Percentiles rank a stretch among this genome's conserved stretches.
These are phyloP conservation scores for Penelope pileata DNA, from an alignment of 2,113 vertebrate species.

Conservation along the genomic window DNA sequence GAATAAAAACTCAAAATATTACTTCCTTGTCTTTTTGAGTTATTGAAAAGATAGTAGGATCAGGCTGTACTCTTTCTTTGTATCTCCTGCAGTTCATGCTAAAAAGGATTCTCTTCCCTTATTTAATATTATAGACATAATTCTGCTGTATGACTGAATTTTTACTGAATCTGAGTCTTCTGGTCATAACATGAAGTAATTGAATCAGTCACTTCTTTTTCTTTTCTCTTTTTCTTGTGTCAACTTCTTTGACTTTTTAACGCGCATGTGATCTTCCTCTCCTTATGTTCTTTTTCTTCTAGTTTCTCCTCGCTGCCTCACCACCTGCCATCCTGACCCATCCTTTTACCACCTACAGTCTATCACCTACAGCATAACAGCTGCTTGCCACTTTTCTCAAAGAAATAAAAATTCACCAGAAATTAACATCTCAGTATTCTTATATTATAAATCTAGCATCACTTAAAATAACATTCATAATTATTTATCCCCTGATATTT, in stretches of 20 bases:
- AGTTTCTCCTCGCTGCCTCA: neutral
- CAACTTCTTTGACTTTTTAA: neutral
- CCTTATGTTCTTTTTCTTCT: slow-evolving; percentile 13
- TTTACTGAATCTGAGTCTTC: neutral
- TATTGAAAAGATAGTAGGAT: neutral
- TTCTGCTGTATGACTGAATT: neutral
- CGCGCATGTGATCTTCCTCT: neutral
- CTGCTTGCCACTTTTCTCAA: neutral
- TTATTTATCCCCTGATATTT: slow-evolving; percentile 4
- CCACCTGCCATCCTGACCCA: neutral
- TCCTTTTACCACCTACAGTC: neutral
- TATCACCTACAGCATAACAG: neutral
- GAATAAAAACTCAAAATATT: neutral
- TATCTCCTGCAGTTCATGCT: neutral
- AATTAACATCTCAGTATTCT: neutral
- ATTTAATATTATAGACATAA: neutral
- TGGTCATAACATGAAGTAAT: neutral
- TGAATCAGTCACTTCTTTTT: fast-evolving
- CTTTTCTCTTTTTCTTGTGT: neutral
- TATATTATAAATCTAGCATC: neutral
- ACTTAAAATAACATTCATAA: neutral
- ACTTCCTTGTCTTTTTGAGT: neutral
- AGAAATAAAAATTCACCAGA: neutral
- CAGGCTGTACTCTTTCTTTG: neutral
- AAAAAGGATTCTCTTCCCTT: neutral